These are phyloP conservation scores for Branchellion lobata DNA, from an alignment of 2,888 invertebrate genomes.

Conservation along the genomic window DNA sequence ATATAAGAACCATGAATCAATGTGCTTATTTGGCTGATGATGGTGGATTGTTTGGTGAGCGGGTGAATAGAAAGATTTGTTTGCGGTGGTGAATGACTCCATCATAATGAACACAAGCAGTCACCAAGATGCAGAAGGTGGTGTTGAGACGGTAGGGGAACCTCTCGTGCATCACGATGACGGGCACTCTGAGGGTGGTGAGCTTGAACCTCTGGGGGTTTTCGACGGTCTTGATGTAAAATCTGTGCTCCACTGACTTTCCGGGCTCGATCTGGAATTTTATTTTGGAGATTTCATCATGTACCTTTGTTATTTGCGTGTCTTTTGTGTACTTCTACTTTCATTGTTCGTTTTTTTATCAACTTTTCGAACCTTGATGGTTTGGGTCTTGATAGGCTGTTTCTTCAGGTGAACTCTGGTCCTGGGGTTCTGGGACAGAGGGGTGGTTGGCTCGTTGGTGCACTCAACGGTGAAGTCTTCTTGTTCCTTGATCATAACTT, in stretches of 20 bases:
- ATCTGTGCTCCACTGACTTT: background rate
- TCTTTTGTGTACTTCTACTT: no score
- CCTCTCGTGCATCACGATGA: background rate
- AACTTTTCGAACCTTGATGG: constrained; percentile 4
- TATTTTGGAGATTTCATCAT: no score
- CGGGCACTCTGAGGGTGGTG: background rate
- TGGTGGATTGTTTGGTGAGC: no score
- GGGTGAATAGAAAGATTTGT: no score
- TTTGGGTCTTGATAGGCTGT: background rate
- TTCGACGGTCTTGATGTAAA: background rate
- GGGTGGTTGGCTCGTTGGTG: background rate
- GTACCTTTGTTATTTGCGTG: no score
- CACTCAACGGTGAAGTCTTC: background rate
- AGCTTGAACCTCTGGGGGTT: background rate
- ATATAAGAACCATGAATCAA: no score
- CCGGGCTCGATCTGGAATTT: background rate
- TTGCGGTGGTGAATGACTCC: no score
- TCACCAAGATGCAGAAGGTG: background rate
- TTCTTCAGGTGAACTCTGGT: background rate
- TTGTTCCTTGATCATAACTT: constrained; percentile 5
- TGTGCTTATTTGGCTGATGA: no score
- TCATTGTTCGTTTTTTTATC: no score
- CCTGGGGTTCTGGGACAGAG: background rate
- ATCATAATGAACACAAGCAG: no score
- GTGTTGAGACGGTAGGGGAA: background rate